Evolutionary conservation across 2,113 vertebrate species (phyloP).

Genomic region (Hydrolagus affinis): DNA sequence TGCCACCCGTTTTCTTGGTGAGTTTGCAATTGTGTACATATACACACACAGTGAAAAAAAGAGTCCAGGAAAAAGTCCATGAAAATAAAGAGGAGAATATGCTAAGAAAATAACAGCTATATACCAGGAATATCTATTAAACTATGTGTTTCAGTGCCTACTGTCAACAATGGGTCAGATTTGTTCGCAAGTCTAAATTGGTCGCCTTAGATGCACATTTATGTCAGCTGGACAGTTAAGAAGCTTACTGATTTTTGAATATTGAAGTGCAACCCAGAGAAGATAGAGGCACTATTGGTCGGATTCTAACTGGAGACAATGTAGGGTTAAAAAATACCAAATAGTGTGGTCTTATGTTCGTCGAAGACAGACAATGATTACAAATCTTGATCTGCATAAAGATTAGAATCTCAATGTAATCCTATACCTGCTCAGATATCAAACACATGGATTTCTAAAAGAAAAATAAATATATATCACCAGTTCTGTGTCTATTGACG

Average conservation of each 20-base stretch:
- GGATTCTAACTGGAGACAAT: not conserved
- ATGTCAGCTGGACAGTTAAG: no score
- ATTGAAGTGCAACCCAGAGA: not conserved
- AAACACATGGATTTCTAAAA: conserved; percentile 14
- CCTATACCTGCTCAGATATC: not conserved
- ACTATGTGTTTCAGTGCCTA: not conserved
- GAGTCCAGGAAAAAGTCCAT: no score
- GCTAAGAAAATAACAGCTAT: no score
- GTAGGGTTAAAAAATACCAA: not conserved
- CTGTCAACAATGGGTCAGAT: not conserved
- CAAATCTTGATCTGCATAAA: not conserved
- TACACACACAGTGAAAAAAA: no score
- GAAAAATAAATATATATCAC: conserved; percentile 28
- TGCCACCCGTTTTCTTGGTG: not conserved
- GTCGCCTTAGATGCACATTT: not conserved
- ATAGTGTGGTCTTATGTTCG: not conserved
- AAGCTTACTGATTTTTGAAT: not conserved
- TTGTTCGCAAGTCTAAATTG: not conserved
- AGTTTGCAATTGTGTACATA: not conserved
- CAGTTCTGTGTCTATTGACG: conserved; percentile 34
- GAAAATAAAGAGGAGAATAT: no score
- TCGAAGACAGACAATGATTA: not conserved
- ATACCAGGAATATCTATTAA: no score
- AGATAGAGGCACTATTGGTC: not conserved
- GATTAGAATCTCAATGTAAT: not conserved